Base-by-base conservation (phyloP, 2,888 invertebrate species). In the Sturmia bella region DNA sequence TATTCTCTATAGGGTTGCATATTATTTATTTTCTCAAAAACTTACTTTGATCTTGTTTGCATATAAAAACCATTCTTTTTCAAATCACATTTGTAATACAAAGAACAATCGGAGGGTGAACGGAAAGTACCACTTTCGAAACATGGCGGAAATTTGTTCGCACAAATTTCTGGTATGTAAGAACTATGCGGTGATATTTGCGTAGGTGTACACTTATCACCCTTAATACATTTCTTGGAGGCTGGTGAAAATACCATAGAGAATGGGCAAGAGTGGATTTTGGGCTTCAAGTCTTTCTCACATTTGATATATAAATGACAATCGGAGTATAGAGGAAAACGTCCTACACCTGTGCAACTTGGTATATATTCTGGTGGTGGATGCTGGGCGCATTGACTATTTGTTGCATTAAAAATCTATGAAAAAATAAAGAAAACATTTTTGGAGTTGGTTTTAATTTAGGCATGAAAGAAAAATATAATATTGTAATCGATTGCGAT, bases 11-110 rank as follows among this genome's bases (percentile, higher is more conserved):
- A 43, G 4, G 1, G 1, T 54, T 27, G n/a, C 37, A 15, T 17
- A 9, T 21, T 13, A 2, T 54, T 17, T 6, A 17, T 12, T 9
- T 24, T 9, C 3, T n/a, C n/a, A 21, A 3, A 54, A 41, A 84
- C 85, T 84, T 70, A 90, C 88, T 87, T 90, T 73, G 87, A 90
- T 61, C 91, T 87, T 1, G 87, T 90, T 70, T 91, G 91, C 72
- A 88, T 84, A 80, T 90, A 90, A 6, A 86, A 86, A 9, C 90
- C 89, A 73, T 86, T 88, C 0, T 83, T 70, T 52, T 88, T 89
- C 27, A 87, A 82, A 24, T 87, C 89, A 81, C 92, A 92, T 0
- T 88, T 89, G 77, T 91, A 92, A 80, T 91, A 92, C 12, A 91
- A 74, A 0, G 88, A 86, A 66, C 91, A 91, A 80, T 92, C 89